phyloP scores from a whole-genome alignment of 2,797 vertebrate genomes.

The Oceanodroma leucorhoa region DNA sequence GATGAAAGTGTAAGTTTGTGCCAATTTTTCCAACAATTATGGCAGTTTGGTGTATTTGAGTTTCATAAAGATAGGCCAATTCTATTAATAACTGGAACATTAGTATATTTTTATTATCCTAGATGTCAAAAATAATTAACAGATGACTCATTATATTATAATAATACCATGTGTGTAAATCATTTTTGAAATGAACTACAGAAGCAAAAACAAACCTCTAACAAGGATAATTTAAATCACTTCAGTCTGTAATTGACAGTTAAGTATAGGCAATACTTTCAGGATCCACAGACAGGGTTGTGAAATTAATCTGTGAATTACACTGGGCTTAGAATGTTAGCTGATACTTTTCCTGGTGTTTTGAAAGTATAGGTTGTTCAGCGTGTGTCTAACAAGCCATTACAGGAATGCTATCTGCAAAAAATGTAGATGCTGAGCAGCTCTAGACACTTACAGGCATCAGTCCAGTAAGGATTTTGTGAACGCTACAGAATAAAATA shows the following conservation, averaged over 20 bases:
- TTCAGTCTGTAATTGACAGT: background rate
- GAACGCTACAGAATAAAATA: background rate
- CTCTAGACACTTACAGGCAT: background rate
- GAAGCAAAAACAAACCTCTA: background rate
- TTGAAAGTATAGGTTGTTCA: background rate
- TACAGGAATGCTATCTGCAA: background rate
- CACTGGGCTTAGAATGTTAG: background rate
- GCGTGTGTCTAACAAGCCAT: background rate
- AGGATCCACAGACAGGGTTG: background rate
- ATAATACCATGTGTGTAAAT: slow-evolving; percentile 10
- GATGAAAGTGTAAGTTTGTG: background rate
- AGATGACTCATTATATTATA: slow-evolving; percentile 26
- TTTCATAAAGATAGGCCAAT: background rate
- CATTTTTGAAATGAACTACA: background rate
- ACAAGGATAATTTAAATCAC: background rate
- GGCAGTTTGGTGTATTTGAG: background rate
- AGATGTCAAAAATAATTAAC: slow-evolving; percentile 47
- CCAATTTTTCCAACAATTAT: background rate
- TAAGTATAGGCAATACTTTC: slow-evolving; percentile 8
- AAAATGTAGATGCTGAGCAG: background rate
- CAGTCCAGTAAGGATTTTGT: background rate
- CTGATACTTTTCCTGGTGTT: background rate
- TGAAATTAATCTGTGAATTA: slow-evolving; percentile 29
- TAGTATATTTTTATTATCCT: slow-evolving; percentile 40
- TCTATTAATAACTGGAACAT: slow-evolving; percentile 34